Evolutionary conservation across 2,888 invertebrate species (phyloP).

Genomic region (Eurytoma californica): DNA sequence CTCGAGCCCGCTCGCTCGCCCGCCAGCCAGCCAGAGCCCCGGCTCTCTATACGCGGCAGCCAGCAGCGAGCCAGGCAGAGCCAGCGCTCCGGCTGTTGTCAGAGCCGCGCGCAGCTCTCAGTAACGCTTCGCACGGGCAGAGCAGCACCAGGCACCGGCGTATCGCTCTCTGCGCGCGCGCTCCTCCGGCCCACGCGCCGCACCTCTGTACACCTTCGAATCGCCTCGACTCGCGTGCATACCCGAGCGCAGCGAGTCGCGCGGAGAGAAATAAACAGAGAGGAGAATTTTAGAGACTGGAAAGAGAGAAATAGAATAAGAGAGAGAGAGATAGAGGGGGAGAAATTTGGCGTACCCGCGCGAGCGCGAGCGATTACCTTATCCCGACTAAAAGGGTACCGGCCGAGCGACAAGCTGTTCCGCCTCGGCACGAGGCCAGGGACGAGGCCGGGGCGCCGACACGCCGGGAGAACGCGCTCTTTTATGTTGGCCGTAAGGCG

Average conservation of each 20-base stretch:
- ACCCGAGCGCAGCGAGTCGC: neutral
- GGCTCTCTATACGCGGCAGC: conserved; percentile 25
- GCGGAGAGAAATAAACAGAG: too few relatives aligned
- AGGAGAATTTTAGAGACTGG: too few relatives aligned
- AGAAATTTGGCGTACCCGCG: neutral
- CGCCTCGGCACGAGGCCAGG: too few relatives aligned
- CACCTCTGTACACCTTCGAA: neutral
- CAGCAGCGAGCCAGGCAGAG: conserved; percentile 53
- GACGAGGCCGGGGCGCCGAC: neutral
- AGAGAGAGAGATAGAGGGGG: neutral
- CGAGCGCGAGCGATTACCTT: neutral
- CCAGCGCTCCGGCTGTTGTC: conserved; percentile 69
- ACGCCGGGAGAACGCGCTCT: neutral
- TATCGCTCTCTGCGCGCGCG: neutral
- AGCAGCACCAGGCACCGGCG: conserved; percentile 62
- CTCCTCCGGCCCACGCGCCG: neutral
- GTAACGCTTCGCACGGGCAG: conserved; percentile 74
- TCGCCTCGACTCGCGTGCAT: neutral
- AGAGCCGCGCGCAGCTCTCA: conserved; percentile 67
- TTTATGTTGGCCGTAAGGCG: neutral
- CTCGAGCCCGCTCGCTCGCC: conserved; percentile 61
- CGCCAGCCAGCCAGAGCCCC: too few relatives aligned
- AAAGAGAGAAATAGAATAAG: neutral
- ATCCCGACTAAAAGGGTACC: neutral
- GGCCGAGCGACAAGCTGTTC: neutral